Evolutionary conservation across 2,888 invertebrate genomes (phyloP), one percentile per base, ranked within the genome.

Genomic region (Coremacera marginata): DNA sequence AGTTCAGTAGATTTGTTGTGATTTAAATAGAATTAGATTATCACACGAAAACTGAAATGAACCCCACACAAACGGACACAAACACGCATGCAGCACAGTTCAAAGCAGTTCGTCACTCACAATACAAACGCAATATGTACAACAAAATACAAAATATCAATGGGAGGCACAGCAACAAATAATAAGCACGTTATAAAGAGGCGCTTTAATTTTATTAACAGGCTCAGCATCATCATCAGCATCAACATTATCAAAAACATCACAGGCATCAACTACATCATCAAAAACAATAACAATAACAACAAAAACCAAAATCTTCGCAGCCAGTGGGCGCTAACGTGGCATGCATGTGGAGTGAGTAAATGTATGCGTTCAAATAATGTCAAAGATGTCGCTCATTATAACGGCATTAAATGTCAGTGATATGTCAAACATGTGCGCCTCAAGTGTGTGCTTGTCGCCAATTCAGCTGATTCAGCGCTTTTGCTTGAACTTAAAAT

Each of bases 1-100:
- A 44, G 44, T 11, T 72, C 57, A 51, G 37, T 16, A 34, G 8
- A 25, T 63, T 57, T 65, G 52, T 31, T 75, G 65, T 25, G 55
- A 62, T 65, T 65, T 31, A 71, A 34, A 19, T 51, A 31, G 74
- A 77, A 80, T 80, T 80, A 76, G 75, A 80, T 80, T 78, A 78
- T 80, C 80, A 77, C 78, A 80, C 76, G 65, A 75, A 67, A 57
- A 34, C 49, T 57, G 27, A 31, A 57, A 2, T 65, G n/a, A 49
- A n/a, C 52, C 44, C 22, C 27, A 25, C 49, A 25, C 72, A 72
- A 49, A 60, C 19, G 34, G 8, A 55, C 14, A 60, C 70, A 55
- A 72, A n/a, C 14, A 71, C 67, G n/a, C 44, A 68, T 25, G 37
- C n/a, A 55, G n/a, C 25, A 70, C 31, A 70, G 52, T 70, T 70